Percentiles rank a stretch among this genome's conserved stretches.
Conservation (phyloP, 2,888 invertebrate genomes). For the Carpatolechia fugitivella region DNA sequence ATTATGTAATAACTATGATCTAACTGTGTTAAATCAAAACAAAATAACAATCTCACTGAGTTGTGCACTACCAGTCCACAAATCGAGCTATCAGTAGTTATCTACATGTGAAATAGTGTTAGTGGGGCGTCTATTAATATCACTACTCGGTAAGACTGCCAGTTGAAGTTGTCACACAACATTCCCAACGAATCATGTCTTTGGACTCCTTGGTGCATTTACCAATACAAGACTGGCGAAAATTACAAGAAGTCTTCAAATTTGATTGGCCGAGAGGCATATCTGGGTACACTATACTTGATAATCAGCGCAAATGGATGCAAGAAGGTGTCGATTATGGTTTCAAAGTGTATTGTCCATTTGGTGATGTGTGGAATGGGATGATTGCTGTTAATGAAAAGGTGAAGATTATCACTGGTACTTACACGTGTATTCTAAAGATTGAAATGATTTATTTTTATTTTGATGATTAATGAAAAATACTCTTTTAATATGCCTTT, state of each 20-base stretch:
- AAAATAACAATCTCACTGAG: too few relatives aligned
- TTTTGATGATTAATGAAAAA: too few relatives aligned
- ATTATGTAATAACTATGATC: too few relatives aligned
- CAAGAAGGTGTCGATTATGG: constrained; percentile 37
- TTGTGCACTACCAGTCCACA: too few relatives aligned
- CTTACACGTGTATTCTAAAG: too few relatives aligned
- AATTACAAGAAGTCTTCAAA: constrained; percentile 36
- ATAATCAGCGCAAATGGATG: constrained; percentile 49
- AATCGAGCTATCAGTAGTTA: too few relatives aligned
- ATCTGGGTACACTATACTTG: constrained; percentile 50
- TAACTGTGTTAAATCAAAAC: too few relatives aligned
- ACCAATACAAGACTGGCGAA: constrained; percentile 37
- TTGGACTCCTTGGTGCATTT: constrained; percentile 20
- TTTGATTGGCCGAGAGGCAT: constrained; percentile 48
- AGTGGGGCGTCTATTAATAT: neutral
- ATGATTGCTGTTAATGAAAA: constrained; percentile 49
- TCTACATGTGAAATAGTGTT: neutral
- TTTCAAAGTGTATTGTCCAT: constrained; percentile 60
- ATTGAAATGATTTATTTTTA: too few relatives aligned
- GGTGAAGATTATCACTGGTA: constrained; percentile 31
- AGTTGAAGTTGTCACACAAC: neutral
- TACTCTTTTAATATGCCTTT: too few relatives aligned
- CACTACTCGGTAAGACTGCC: neutral
- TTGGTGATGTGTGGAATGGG: constrained; percentile 54
- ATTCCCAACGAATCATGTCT: constrained; percentile 1